A percentile compares a stretch with the other conserved stretches of the same genome.
These are phyloP conservation scores for Melinopterus prodromus DNA, from an alignment of 2,888 invertebrate species.

Conservation along the genomic window DNA sequence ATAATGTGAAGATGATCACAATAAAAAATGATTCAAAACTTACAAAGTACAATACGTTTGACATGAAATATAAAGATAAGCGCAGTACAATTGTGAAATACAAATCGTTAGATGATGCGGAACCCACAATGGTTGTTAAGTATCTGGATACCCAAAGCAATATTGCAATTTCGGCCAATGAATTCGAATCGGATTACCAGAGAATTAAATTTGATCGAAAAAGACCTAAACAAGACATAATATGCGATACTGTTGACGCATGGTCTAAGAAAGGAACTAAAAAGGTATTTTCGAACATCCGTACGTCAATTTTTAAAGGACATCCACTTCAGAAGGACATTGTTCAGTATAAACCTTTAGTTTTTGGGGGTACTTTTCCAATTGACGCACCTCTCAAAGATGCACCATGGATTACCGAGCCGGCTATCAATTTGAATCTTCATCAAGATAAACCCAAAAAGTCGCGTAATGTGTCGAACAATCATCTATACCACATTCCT, in stretches of 20 bases:
- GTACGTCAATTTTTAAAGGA: constrained; percentile 55
- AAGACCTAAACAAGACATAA: constrained; percentile 62
- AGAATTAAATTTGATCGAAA: constrained; percentile 50
- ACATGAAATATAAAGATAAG: constrained; percentile 50
- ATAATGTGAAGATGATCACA: constrained; percentile 53
- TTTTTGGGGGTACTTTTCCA: constrained; percentile 88
- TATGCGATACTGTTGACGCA: constrained; percentile 70
- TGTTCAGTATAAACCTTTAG: constrained; percentile 68
- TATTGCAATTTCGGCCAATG: constrained; percentile 57
- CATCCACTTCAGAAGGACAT: constrained; percentile 49
- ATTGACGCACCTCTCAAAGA: constrained; percentile 73
- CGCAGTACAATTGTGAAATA: constrained; percentile 54
- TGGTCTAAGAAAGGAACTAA: constrained; percentile 63
- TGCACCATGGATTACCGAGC: constrained; percentile 21
- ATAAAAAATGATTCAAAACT: constrained; percentile 55
- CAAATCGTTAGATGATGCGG: constrained; percentile 55
- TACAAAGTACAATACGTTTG: constrained; percentile 59
- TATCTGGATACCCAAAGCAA: constrained; percentile 56
- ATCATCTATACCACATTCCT: constrained; percentile 38
- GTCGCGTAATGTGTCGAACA: constrained; percentile 24
- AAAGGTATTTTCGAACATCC: constrained; percentile 56
- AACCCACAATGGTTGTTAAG: constrained; percentile 53
- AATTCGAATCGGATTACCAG: constrained; percentile 55
- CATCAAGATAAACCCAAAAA: background rate
- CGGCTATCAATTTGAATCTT: background rate